Base-by-base conservation (phyloP, 2,797 vertebrate genomes). In the Peromyscus aztecus region DNA sequence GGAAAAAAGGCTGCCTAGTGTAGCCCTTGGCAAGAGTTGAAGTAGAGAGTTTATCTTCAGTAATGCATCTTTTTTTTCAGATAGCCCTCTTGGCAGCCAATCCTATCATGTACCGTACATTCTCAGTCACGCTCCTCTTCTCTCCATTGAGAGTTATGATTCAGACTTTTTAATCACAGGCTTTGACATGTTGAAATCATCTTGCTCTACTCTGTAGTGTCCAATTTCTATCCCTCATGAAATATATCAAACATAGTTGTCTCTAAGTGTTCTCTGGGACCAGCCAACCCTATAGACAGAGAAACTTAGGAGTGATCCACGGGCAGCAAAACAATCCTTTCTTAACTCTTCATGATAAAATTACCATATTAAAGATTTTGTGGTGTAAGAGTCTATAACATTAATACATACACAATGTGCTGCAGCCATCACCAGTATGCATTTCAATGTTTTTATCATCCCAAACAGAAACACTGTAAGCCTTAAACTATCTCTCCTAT, bases 121-220 rank as follows among this genome's bases (percentile, higher is more conserved):
- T 37, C 43, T 49, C 52, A 37, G 34, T 65, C 24, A 88, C 40
- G 4, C 23, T 90, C 29, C 24, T 80, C 12, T 34, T 34, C 8
- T 90, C 4, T 87, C 63, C 11, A 82, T 67, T 75, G 57, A 83
- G 10, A 23, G n/a, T 92, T 96, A 57, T n/a, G 37, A 34, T 89
- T 92, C 13, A 85, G 75, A 82, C 23, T 6, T 81, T 31, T 86
- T 78, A 65, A 61, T 75, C 75, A 96, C 34, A 90, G 8, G 77
- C 71, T 67, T 92, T 92, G 67, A 90, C 55, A 65, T 85, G 17
- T 37, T 92, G 7, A 92, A 86, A 7, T 94, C 55, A 87, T 86
- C 12, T 92, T 94, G 31, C 13, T n/a, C 65, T 6, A 90, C 40
- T 55, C 40, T 80, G n/a, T 21, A 90, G 49, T 88, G n/a, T 57